Evolutionary conservation across 2,888 invertebrate species (phyloP).

Genomic region (Tiliacea citrago): DNA sequence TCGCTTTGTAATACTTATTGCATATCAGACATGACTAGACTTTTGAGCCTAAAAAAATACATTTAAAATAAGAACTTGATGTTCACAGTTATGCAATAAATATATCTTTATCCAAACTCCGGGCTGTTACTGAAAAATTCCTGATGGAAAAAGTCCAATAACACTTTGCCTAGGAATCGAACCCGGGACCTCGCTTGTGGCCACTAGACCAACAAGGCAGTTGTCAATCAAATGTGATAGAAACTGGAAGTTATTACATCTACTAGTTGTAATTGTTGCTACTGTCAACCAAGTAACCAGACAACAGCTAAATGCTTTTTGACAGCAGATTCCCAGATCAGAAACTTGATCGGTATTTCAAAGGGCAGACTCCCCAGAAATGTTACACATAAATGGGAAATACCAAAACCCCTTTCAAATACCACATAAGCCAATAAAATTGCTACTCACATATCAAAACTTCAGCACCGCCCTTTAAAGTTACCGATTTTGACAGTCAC

Average conservation of each 20-base stretch:
- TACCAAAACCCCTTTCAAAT: not conserved
- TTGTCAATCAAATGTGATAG: too few relatives aligned
- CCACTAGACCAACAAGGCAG: too few relatives aligned
- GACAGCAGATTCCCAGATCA: not conserved
- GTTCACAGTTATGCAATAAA: too few relatives aligned
- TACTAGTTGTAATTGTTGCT: not conserved
- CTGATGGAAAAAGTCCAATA: too few relatives aligned
- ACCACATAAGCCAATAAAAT: not conserved
- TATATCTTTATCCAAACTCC: too few relatives aligned
- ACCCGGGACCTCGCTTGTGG: too few relatives aligned
- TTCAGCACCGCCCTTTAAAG: not conserved
- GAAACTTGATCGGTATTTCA: not conserved
- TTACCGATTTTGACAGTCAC: not conserved
- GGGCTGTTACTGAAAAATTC: too few relatives aligned
- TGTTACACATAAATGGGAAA: not conserved
- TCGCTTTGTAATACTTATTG: too few relatives aligned
- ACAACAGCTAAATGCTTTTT: not conserved
- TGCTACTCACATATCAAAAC: not conserved
- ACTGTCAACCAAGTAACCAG: not conserved
- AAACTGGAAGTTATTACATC: not conserved
- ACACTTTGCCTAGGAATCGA: too few relatives aligned
- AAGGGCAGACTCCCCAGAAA: not conserved
- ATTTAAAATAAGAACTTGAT: too few relatives aligned
- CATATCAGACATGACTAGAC: too few relatives aligned
- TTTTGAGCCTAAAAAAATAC: too few relatives aligned